Evolutionary conservation across 2,113 vertebrate species (phyloP).

Genomic region (Osmerus eperlanus): DNA sequence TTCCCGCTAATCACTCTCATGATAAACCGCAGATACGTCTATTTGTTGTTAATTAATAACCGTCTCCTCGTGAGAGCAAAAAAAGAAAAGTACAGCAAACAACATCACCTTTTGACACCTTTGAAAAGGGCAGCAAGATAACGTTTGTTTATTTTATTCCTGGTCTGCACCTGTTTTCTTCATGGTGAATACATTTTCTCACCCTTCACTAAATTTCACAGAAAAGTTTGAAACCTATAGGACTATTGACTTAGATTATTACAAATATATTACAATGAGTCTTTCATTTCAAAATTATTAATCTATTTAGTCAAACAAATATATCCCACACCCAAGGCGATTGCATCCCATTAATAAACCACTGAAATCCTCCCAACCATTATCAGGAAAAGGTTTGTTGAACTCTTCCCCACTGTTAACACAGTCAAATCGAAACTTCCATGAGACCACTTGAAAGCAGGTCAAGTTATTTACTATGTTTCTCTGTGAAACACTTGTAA

Average conservation of each 20-base stretch:
- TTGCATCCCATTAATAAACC: not conserved
- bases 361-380: not conserved
- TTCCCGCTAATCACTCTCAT: conserved; percentile 19
- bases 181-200: no score
- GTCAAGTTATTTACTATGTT: conserved; percentile 12
- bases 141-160: no score
- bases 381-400: not conserved
- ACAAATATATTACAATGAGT: no score
- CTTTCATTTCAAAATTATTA: no score
- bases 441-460: not conserved
- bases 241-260: no score
- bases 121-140: no score
- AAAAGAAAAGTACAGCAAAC: conserved; percentile 17
- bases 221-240: no score
- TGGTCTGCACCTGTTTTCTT: no score
- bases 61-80: conserved; percentile 21
- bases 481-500: not conserved
- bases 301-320: no score
- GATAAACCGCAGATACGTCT: not conserved
- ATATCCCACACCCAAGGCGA: not conserved
- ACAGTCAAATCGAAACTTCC: not conserved
- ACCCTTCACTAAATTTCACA: no score
- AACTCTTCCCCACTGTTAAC: not conserved
- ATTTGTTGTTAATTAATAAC: conserved; percentile 6
- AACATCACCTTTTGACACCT: no score